Percentiles rank a stretch among this genome's conserved stretches.
Conservation (phyloP, 2,888 invertebrate genomes). For the Drosophila fulvimacula region DNA sequence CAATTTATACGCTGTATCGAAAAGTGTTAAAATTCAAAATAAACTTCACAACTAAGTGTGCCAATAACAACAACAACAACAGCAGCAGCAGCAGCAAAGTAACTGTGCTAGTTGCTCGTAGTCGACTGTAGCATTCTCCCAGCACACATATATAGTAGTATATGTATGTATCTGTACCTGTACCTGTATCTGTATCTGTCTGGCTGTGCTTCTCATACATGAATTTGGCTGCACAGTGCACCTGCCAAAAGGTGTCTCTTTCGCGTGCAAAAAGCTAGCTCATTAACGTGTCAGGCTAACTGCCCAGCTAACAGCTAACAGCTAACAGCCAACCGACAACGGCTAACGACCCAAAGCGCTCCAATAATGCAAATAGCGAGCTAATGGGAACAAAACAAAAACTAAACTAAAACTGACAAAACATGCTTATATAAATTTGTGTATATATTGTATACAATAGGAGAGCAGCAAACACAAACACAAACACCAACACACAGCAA, state of each 20-base stretch:
- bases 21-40: slow-evolving; percentile 79
- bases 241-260: slow-evolving; percentile 35
- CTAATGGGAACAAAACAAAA: slow-evolving; percentile 35
- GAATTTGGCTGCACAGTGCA: slow-evolving; percentile 40
- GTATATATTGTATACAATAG: slow-evolving; percentile 14
- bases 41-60: slow-evolving; percentile 78
- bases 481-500: background rate
- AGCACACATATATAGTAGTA: slow-evolving; percentile 16
- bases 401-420: slow-evolving; percentile 6
- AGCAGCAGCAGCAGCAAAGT: slow-evolving; percentile 34
- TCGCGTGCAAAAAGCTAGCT: slow-evolving; percentile 30
- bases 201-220: slow-evolving; percentile 42
- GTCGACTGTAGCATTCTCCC: slow-evolving; percentile 27
- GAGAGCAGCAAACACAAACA: slow-evolving; percentile 1
- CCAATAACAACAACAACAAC: slow-evolving; percentile 58
- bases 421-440: slow-evolving; percentile 16
- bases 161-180: slow-evolving; percentile 14
- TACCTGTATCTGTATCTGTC: slow-evolving; percentile 13
- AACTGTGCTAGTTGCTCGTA: slow-evolving; percentile 35
- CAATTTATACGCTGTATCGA: slow-evolving; percentile 51
- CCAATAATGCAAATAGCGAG: slow-evolving; percentile 37
- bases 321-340: slow-evolving; percentile 9
- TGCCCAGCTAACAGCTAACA: slow-evolving; percentile 6
- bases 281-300: slow-evolving; percentile 50
- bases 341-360: slow-evolving; percentile 31